A percentile compares a stretch with the other conserved stretches of the same genome.
phyloP scores from a whole-genome alignment of 2,113 vertebrate genomes.

The Naja naja region DNA sequence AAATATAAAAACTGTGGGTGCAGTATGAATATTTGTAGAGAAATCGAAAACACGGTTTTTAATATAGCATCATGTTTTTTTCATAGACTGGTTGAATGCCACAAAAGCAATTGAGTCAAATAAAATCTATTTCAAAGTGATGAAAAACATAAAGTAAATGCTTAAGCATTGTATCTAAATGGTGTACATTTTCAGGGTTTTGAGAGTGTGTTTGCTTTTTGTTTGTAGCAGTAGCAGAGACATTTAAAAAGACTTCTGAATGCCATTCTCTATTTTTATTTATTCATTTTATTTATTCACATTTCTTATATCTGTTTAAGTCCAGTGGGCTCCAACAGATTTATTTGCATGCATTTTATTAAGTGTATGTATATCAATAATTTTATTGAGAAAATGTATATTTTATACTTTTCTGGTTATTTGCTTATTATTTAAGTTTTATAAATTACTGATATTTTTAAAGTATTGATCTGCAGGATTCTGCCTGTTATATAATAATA shows the following conservation, averaged over 20 bases:
- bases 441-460: not conserved
- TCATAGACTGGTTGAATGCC: not conserved
- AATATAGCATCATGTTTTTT: not conserved
- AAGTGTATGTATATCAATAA: not conserved
- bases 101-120: not conserved
- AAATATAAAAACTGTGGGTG: not conserved
- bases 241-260: not conserved
- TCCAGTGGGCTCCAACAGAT: not conserved
- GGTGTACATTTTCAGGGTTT: not conserved
- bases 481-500: not conserved
- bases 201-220: not conserved
- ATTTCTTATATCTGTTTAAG: not conserved
- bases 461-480: not conserved
- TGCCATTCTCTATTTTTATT: constrained; percentile 42
- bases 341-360: constrained; percentile 32
- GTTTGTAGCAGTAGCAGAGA: not conserved
- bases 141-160: not conserved
- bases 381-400: constrained; percentile 15
- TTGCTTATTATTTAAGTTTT: not conserved
- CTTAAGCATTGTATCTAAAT: not conserved
- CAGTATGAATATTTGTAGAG: not conserved
- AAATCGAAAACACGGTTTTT: not conserved
- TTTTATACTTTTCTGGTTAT: not conserved
- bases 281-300: not conserved
- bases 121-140: not conserved